Conservation (phyloP, 64 coral and sea anemone genomes). For the Acropora tenuis region DNA sequence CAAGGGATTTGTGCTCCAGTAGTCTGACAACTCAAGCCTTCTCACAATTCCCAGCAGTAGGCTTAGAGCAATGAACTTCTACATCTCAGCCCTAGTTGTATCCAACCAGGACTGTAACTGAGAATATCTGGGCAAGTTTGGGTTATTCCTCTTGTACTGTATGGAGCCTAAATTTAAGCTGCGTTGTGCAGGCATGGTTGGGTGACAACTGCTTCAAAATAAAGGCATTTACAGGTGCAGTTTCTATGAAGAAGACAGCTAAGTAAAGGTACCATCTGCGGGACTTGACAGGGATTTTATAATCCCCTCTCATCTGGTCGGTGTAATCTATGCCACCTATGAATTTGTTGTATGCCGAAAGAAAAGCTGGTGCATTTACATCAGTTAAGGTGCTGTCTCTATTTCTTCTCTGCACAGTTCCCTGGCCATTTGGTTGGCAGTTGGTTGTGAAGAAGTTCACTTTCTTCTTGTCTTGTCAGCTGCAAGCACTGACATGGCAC, state of each 20-base stretch:
- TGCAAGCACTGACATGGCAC: no score
- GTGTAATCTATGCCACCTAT: conserved; percentile 47
- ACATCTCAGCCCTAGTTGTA: conserved; percentile 51
- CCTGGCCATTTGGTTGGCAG: conserved; percentile 55
- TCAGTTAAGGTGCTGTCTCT: conserved; percentile 38
- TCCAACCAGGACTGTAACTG: conserved; percentile 42
- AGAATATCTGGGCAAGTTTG: conserved; percentile 7
- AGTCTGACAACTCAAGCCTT: conserved; percentile 51
- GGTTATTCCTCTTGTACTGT: conserved; percentile 47
- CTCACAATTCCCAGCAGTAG: conserved; percentile 63
- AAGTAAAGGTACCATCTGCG: conserved; percentile 50
- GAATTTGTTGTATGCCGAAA: conserved; percentile 60
- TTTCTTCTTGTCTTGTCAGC: no score
- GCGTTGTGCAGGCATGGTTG: conserved; percentile 43
- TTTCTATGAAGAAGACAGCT: conserved; percentile 58
- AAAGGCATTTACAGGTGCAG: conserved; percentile 62
- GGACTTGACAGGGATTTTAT: conserved; percentile 60
- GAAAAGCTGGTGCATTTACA: conserved; percentile 50
- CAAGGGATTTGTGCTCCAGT: conserved; percentile 49
- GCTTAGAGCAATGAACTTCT: conserved; percentile 44
- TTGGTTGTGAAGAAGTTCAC: conserved; percentile 13
- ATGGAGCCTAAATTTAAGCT: conserved; percentile 53
- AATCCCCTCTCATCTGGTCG: conserved; percentile 61
- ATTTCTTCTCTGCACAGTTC: conserved; percentile 26
- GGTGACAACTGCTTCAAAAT: conserved; percentile 55